Evolutionary conservation across 2,797 vertebrate species (phyloP), one percentile per base, ranked within the genome.

Genomic region (Sternarchorhynchus goeldii): DNA sequence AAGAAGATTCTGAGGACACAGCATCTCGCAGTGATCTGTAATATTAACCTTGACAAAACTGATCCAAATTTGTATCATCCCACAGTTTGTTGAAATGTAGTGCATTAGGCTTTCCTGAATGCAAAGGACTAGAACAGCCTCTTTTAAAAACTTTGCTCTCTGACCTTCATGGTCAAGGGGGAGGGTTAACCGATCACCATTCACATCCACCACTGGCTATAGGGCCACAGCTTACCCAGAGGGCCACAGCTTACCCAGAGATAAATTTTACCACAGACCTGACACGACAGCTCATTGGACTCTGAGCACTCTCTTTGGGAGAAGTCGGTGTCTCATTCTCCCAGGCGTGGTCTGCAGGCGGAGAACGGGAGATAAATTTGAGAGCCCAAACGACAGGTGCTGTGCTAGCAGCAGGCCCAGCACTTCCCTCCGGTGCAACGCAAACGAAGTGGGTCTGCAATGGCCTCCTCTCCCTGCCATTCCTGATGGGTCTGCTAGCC

Each of bases 401-500:
- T 4, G 56, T 82, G 77, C 82, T 77, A 75, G 67, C 74, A 20
- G 58, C 31, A 67, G 67, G 72, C 32, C 17, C 63, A 64, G 65
- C 21, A 0, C 17, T 66, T 72, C 55, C 75, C 75, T 75, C 66
- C 66, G 69, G 72, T 16, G 4, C 34, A 41, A 6, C 68, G 29
- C 29, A 80, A 74, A 76, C 77, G 45, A 66, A 58, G 17, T 34
- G 17, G 64, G 72, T 55, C 20, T 67, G 77, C 75, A 25, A 25
- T 80, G 80, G 77, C 75, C 77, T 63, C 36, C 5, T 6, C 60
- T 74, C 34, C 50, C 16, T 56, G 53, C 55, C 32, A 41, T 58
- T 55, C 2, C 0, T 56, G 80, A 75, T 77, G 71, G 53, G 21
- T 14, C 50, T 65, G 75, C 78, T 84, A 76, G 57, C 21, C 72